phyloP scores from a whole-genome alignment of 2,888 invertebrate genomes.

The Panzeria rudis region DNA sequence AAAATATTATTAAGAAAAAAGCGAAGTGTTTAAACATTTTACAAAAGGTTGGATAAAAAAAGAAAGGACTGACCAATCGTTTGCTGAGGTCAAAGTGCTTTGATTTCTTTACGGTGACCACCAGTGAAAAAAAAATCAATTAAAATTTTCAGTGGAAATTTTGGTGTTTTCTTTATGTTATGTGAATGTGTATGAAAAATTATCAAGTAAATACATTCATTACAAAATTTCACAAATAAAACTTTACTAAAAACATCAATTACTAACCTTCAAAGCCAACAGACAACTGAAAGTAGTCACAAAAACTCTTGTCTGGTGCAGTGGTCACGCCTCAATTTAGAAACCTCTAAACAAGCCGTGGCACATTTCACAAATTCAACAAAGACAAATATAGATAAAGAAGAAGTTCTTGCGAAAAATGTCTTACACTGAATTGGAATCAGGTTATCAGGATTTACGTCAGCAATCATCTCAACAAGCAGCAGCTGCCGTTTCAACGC shows the following conservation, averaged over 20 bases:
- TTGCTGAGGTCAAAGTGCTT: conserved; percentile 4
- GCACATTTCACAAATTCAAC: conserved; percentile 13
- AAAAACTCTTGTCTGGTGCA: conserved; percentile 4
- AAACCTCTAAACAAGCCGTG: neutral
- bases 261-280: conserved; percentile 52
- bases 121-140: conserved; percentile 56
- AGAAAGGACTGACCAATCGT: conserved; percentile 25
- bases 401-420: conserved; percentile 83
- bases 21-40: neutral
- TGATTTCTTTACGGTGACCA: neutral
- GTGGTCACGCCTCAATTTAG: conserved; percentile 26
- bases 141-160: neutral
- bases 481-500: conserved; percentile 79
- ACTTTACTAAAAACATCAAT: conserved; percentile 54
- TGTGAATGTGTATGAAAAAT: conserved; percentile 36
- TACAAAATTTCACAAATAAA: conserved; percentile 64
- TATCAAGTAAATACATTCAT: conserved; percentile 63
- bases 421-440: conserved; percentile 97
- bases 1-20: neutral
- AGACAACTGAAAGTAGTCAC: conserved; percentile 34
- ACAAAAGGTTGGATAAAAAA: neutral
- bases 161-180: conserved; percentile 1
- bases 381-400: neutral
- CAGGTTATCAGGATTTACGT: conserved; percentile 93
- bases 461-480: conserved; percentile 85